phyloP scores from a whole-genome alignment of 30 jellyfish, hydroid and myxozoan species.

The Catostylus mosaicus region DNA sequence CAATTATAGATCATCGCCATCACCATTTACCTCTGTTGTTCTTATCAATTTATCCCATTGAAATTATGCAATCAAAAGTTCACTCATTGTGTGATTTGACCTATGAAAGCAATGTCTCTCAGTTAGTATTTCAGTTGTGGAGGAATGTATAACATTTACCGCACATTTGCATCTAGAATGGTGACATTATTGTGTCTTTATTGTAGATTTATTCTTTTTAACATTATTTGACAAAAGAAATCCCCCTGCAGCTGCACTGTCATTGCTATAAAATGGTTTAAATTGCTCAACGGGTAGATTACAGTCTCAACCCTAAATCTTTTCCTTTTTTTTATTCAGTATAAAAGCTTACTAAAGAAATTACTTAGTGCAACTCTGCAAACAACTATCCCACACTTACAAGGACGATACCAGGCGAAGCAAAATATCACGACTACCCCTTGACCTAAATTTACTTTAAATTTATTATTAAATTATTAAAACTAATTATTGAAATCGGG shows the following conservation, averaged over 20 bases:
- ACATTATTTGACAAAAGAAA: no score
- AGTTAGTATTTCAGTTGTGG: not conserved
- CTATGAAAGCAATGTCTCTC: not conserved
- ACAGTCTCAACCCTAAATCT: not conserved
- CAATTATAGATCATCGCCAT: not conserved
- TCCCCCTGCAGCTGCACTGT: not conserved
- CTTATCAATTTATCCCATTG: not conserved
- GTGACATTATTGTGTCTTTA: not conserved
- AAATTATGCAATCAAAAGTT: not conserved
- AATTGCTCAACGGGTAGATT: not conserved
- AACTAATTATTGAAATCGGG: no score
- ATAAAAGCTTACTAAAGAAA: no score
- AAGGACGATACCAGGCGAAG: no score
- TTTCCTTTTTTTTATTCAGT: not conserved
- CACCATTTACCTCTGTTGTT: not conserved
- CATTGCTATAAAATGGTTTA: no score
- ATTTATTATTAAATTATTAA: no score
- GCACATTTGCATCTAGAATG: not conserved
- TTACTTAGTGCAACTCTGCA: no score
- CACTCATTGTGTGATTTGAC: not conserved
- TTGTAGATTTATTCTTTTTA: no score
- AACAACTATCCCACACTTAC: no score
- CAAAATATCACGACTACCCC: no score
- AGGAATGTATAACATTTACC: not conserved
- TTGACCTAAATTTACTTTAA: no score